Percentiles rank a stretch among this genome's conserved stretches.
Conservation (phyloP, 2,888 invertebrate genomes). For the Heliconius cydno region DNA sequence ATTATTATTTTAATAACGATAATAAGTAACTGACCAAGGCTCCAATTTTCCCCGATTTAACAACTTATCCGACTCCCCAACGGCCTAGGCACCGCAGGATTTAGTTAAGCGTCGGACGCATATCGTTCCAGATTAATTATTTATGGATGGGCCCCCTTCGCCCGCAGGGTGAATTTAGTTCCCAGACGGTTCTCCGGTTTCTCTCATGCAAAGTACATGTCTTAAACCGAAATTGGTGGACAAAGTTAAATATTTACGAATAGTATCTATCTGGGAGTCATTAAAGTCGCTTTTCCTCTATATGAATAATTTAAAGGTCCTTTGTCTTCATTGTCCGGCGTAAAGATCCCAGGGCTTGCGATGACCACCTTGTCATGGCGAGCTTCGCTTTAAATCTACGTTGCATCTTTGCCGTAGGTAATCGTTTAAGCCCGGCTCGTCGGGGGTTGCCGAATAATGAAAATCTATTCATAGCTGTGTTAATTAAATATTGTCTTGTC, state of each 20-base stretch:
- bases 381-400: constrained; percentile 80
- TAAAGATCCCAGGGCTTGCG: constrained; percentile 78
- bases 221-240: constrained; percentile 77
- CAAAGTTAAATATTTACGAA: constrained; percentile 77
- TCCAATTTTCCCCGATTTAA: constrained; percentile 18
- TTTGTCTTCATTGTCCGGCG: constrained; percentile 80
- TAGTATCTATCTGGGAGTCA: constrained; percentile 63
- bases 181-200: constrained; percentile 76
- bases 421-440: constrained; percentile 74
- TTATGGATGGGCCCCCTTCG: constrained; percentile 71
- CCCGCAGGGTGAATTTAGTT: constrained; percentile 75
- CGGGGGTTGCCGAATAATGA: constrained; percentile 66
- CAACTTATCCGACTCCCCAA: constrained; percentile 31
- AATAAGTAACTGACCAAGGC: background rate
- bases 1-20: background rate
- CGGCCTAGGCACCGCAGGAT: constrained; percentile 65
- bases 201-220: constrained; percentile 81
- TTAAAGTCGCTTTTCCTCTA: constrained; percentile 76
- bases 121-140: constrained; percentile 81
- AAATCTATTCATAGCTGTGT: constrained; percentile 63
- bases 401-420: constrained; percentile 79
- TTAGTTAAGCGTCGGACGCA: constrained; percentile 75
- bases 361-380: constrained; percentile 82
- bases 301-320: constrained; percentile 78
- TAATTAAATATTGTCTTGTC: constrained; percentile 48